Percentiles rank a stretch among this genome's conserved stretches.
Conservation (phyloP, 64 coral and sea anemone genomes). For the Montipora capricornis region DNA sequence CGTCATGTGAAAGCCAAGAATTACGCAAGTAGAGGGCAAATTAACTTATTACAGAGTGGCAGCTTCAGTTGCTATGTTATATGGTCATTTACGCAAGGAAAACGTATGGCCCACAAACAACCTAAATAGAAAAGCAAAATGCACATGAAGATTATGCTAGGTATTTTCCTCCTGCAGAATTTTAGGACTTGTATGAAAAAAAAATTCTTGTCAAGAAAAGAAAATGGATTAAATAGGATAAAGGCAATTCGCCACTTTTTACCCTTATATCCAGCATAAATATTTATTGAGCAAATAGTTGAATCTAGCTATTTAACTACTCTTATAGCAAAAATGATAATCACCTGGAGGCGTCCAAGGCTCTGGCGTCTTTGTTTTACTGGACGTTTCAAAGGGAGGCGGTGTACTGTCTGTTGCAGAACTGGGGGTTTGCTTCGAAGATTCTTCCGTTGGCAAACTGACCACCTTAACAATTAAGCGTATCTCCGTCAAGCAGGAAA, state of each 20-base stretch:
- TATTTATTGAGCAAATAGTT: not conserved
- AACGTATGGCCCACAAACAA: not conserved
- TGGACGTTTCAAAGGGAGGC: not conserved
- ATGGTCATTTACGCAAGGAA: not conserved
- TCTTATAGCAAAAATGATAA: not conserved
- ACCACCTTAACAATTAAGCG: not conserved
- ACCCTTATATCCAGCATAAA: not conserved
- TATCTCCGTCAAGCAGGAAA: conserved; percentile 39
- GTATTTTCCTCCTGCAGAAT: not conserved
- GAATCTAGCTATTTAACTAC: not conserved
- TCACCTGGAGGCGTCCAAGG: not conserved
- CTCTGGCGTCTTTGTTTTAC: not conserved
- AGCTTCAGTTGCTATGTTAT: too few relatives aligned
- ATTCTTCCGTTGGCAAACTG: not conserved
- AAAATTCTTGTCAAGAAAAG: not conserved
- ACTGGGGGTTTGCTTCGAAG: not conserved
- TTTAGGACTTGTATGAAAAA: not conserved
- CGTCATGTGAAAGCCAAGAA: too few relatives aligned
- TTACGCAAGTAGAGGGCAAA: not conserved
- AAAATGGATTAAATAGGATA: not conserved
- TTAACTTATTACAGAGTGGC: not conserved
- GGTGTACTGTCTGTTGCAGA: not conserved
- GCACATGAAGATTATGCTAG: not conserved
- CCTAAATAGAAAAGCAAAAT: not conserved
- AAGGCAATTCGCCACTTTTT: not conserved